A percentile compares a stretch with the other conserved stretches of the same genome.
Evolutionary conservation across 1,140 invertebrate species (phyloP).

Genomic region (Philotrypesis tridentata): DNA sequence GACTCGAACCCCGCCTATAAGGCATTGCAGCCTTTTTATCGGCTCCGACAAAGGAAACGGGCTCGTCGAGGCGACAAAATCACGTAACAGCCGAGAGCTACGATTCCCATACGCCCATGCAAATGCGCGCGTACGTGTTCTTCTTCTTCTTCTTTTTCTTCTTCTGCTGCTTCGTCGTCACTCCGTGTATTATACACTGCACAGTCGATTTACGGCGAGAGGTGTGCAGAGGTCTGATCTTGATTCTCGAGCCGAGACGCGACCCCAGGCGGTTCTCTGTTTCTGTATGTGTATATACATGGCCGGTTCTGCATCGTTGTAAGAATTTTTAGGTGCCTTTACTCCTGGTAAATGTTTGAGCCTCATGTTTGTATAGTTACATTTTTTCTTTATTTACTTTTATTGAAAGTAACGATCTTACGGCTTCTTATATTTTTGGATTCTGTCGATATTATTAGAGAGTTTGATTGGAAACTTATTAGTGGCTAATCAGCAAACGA

Average conservation of each 20-base stretch:
- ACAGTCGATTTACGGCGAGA: background rate
- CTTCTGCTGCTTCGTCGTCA: background rate
- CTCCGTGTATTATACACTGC: no score
- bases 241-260: background rate
- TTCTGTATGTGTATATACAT: background rate
- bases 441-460: no score
- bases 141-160: background rate
- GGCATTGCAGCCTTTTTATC: background rate
- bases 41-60: slow-evolving; percentile 31
- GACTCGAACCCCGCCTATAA: background rate
- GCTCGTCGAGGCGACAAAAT: slow-evolving; percentile 30
- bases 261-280: background rate
- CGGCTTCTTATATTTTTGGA: no score
- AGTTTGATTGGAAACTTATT: no score
- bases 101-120: slow-evolving; percentile 36
- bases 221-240: background rate
- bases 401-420: no score
- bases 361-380: no score
- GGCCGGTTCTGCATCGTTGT: no score
- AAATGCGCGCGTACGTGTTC: slow-evolving; percentile 16
- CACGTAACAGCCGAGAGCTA: background rate
- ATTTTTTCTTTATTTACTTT: background rate
- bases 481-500: no score
- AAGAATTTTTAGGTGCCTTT: no score
- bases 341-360: background rate